Conservation (phyloP, 1,140 invertebrate genomes). For the Apocrypta bakeri region DNA sequence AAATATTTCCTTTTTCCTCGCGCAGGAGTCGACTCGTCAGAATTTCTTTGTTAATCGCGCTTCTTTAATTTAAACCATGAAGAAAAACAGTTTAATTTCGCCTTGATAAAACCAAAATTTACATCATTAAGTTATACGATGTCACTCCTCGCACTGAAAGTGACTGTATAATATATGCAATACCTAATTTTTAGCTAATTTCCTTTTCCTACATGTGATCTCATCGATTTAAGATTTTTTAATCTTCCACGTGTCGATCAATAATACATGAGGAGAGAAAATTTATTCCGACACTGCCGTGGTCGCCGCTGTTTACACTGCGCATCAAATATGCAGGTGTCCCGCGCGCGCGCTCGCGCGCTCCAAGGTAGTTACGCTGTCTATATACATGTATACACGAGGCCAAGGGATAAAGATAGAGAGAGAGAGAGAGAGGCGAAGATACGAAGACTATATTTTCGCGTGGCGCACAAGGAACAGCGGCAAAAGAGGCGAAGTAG, state of each 20-base stretch:
- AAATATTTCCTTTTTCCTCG: constrained; percentile 37
- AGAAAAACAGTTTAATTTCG: too few relatives aligned
- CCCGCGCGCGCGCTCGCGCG: constrained; percentile 57
- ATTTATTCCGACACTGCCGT: constrained; percentile 62
- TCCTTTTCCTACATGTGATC: neutral
- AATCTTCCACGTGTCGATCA: constrained; percentile 62
- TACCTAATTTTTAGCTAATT: constrained; percentile 47
- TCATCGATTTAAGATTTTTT: constrained; percentile 58
- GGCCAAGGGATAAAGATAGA: neutral
- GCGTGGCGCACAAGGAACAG: constrained; percentile 40
- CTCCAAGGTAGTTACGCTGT: neutral
- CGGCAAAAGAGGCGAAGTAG: constrained; percentile 23
- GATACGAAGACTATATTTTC: constrained; percentile 33
- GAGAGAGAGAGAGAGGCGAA: neutral
- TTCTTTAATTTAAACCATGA: too few relatives aligned
- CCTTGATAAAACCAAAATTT: too few relatives aligned
- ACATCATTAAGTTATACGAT: too few relatives aligned
- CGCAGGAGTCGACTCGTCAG: neutral
- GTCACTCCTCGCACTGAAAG: too few relatives aligned
- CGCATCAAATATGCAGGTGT: constrained; percentile 72
- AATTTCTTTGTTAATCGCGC: neutral
- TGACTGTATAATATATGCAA: too few relatives aligned
- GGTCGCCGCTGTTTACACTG: constrained; percentile 67
- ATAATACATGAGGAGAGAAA: constrained; percentile 68
- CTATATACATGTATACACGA: neutral